Evolutionary conservation across 2,797 vertebrate genomes (phyloP).

Genomic region (Gymnocypris eckloni): DNA sequence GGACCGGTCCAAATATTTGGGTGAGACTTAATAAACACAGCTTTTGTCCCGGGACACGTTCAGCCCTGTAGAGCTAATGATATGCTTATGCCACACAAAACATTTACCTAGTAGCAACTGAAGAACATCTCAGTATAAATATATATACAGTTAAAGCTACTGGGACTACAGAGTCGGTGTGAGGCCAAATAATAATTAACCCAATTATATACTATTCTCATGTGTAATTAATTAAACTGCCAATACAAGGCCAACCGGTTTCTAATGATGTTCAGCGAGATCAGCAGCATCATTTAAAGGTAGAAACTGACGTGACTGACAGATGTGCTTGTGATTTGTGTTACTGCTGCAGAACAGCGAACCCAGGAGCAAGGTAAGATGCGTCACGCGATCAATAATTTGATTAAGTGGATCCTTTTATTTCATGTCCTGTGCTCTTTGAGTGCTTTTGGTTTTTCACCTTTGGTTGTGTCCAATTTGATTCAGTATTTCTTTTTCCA

Average conservation of each 20-base stretch:
- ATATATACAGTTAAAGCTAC: conserved; percentile 2
- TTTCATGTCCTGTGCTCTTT: conserved; percentile 1
- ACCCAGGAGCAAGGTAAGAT: conserved; percentile 83
- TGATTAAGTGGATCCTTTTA: background rate
- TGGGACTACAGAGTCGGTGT: background rate
- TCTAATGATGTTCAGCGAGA: background rate
- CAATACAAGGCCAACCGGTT: background rate
- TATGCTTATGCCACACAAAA: background rate
- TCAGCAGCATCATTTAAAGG: background rate
- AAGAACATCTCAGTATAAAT: background rate
- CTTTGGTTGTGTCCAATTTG: background rate
- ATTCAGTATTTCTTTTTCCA: background rate
- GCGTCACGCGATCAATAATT: background rate
- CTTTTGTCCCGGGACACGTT: background rate
- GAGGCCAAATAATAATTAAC: conserved; percentile 1
- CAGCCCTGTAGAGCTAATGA: conserved; percentile 17
- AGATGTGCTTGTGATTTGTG: conserved; percentile 70
- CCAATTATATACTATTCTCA: background rate
- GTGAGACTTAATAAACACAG: conserved; percentile 71
- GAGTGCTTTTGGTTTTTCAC: background rate
- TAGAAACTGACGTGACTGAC: conserved; percentile 27
- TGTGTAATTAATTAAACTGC: background rate
- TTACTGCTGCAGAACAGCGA: conserved; percentile 81
- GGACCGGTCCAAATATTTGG: conserved; percentile 91
- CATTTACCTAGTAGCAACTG: background rate